Conservation (phyloP, 2,888 invertebrate species). For the Drosophila nr. perissopoda region DNA sequence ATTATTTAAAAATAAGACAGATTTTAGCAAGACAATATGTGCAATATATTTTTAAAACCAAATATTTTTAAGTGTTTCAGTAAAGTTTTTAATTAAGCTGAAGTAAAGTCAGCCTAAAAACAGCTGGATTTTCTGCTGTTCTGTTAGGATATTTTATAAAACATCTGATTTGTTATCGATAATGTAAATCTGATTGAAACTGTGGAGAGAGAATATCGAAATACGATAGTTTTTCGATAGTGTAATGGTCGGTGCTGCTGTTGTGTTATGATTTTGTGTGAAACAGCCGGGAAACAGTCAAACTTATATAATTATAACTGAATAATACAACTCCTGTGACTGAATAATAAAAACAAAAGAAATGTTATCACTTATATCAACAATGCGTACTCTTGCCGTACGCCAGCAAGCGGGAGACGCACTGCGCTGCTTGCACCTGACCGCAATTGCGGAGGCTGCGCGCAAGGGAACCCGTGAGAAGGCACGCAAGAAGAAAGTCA, state of each 20-base stretch:
- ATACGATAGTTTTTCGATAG: constrained; percentile 3
- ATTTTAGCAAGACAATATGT: not conserved
- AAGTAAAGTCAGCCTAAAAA: not conserved
- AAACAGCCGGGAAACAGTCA: constrained; percentile 28
- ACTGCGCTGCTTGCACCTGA: constrained; percentile 86
- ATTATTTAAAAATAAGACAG: not conserved
- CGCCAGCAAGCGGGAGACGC: constrained; percentile 69
- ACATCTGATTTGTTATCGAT: constrained; percentile 22
- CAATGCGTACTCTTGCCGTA: constrained; percentile 66
- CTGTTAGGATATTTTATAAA: not conserved
- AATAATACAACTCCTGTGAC: not conserved
- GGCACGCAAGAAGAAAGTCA: constrained; percentile 90
- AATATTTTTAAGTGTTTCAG: not conserved
- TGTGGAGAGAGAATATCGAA: not conserved
- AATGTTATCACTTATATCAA: constrained; percentile 72
- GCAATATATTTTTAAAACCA: not conserved
- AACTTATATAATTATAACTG: constrained; percentile 49
- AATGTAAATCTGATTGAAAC: not conserved
- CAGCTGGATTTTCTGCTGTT: not conserved
- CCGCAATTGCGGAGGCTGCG: constrained; percentile 89
- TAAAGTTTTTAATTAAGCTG: not conserved
- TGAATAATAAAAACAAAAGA: constrained; percentile 39
- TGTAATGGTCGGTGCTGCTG: constrained; percentile 23
- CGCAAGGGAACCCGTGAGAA: constrained; percentile 93
- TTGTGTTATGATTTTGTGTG: constrained; percentile 50